These are phyloP conservation scores for Synergus laeviventris DNA, from an alignment of 2,888 invertebrate species.

Conservation along the genomic window DNA sequence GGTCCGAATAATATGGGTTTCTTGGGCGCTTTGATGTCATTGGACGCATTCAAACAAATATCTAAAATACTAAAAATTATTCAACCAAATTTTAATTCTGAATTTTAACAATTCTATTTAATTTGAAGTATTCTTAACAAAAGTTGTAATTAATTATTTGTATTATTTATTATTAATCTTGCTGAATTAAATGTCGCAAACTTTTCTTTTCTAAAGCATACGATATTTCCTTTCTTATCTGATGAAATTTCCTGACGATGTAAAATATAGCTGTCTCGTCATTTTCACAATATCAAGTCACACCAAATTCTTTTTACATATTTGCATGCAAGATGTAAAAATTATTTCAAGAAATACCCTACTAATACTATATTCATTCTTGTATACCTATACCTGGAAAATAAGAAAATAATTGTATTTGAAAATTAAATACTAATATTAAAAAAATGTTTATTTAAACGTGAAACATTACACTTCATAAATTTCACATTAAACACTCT, in stretches of 20 bases:
- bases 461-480: no score
- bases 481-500: not conserved
- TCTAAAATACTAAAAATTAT: not conserved
- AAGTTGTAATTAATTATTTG: no score
- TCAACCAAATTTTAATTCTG: not conserved
- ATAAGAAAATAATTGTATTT: not conserved
- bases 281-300: not conserved
- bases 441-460: not conserved
- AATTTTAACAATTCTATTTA: not conserved
- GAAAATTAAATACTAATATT: no score
- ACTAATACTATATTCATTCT: no score
- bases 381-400: not conserved
- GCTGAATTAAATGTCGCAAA: not conserved
- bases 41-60: not conserved
- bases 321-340: not conserved
- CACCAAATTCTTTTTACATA: not conserved
- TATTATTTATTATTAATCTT: not conserved
- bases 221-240: not conserved
- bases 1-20: not conserved
- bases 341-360: not conserved
- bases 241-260: not conserved
- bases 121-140: no score
- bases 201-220: not conserved
- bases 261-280: slow-evolving; percentile 5
- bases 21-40: not conserved